These are phyloP conservation scores for Platypus cylindrus DNA, from an alignment of 2,888 invertebrate genomes.

Conservation along the genomic window DNA sequence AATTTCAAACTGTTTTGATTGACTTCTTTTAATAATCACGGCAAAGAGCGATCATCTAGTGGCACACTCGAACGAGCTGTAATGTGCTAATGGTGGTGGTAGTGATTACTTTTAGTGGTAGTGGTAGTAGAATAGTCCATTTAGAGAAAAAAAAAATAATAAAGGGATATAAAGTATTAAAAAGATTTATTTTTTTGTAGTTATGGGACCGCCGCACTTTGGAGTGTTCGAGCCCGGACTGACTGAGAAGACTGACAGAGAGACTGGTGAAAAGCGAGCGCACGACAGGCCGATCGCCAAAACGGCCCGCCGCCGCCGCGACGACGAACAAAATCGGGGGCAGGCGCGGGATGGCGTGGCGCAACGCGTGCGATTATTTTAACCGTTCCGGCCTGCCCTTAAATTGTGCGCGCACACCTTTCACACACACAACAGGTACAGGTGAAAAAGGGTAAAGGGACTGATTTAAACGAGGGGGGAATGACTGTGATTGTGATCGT, in stretches of 20 bases:
- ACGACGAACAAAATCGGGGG: conserved; percentile 5
- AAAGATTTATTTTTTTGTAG: no score
- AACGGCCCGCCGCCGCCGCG: conserved; percentile 1
- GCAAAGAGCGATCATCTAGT: no score
- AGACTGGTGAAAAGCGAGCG: neutral
- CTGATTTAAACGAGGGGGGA: no score
- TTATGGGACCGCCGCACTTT: conserved; percentile 47
- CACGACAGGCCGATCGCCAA: conserved; percentile 1
- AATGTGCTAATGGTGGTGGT: conserved; percentile 13
- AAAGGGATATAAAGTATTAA: no score
- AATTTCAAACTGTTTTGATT: no score
- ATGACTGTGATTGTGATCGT: no score
- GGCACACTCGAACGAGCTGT: no score
- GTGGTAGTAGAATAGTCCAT: no score
- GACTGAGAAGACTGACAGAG: conserved; percentile 3
- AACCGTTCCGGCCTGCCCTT: conserved; percentile 11
- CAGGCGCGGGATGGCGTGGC: conserved; percentile 7
- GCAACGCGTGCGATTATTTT: conserved; percentile 8
- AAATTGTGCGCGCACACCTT: conserved; percentile 13
- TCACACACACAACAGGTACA: conserved; percentile 8
- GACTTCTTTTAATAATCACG: no score
- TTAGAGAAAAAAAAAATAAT: no score
- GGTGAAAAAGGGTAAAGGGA: no score
- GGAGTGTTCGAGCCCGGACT: conserved; percentile 44
- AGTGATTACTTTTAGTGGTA: no score